These are phyloP conservation scores for Drosophila littoralis DNA, from an alignment of 1,140 invertebrate species.

Conservation along the genomic window DNA sequence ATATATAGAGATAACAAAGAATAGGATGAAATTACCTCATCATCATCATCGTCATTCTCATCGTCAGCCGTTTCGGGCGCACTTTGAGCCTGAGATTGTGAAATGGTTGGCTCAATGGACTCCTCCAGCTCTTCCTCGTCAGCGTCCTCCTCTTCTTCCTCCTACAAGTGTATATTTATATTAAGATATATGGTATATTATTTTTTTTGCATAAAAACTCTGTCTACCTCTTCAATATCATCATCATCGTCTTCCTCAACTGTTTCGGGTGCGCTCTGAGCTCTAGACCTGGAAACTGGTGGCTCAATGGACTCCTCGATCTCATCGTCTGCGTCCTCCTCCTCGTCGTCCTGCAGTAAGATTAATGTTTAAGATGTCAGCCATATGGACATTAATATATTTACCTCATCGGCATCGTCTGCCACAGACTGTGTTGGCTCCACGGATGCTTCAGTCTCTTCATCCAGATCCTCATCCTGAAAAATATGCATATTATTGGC, in stretches of 20 bases:
- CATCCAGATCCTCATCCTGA: conserved; percentile 49
- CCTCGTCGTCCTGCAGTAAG: neutral
- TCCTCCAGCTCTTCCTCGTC: conserved; percentile 46
- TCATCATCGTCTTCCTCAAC: conserved; percentile 51
- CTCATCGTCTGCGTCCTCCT: conserved; percentile 64
- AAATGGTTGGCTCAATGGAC: conserved; percentile 45
- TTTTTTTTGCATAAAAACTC: no score
- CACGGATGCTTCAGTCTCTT: conserved; percentile 37
- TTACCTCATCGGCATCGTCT: conserved; percentile 21
- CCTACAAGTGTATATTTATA: neutral
- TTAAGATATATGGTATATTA: no score
- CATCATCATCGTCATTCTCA: conserved; percentile 45
- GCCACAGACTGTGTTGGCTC: conserved; percentile 34
- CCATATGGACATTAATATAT: neutral
- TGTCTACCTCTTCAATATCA: conserved; percentile 43
- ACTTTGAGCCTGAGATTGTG: conserved; percentile 36
- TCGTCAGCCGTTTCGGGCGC: conserved; percentile 37
- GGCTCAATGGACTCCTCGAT: conserved; percentile 51
- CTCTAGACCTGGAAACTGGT: conserved; percentile 29
- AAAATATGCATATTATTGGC: neutral
- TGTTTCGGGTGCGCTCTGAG: conserved; percentile 34
- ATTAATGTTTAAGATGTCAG: neutral
- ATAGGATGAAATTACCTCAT: conserved; percentile 26
- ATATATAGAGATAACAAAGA: no score
- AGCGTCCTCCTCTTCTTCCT: conserved; percentile 42